A percentile compares a stretch with the other conserved stretches of the same genome.
Evolutionary conservation across 2,797 vertebrate species (phyloP).

Genomic region (Paratrypauchen microcephalus): DNA sequence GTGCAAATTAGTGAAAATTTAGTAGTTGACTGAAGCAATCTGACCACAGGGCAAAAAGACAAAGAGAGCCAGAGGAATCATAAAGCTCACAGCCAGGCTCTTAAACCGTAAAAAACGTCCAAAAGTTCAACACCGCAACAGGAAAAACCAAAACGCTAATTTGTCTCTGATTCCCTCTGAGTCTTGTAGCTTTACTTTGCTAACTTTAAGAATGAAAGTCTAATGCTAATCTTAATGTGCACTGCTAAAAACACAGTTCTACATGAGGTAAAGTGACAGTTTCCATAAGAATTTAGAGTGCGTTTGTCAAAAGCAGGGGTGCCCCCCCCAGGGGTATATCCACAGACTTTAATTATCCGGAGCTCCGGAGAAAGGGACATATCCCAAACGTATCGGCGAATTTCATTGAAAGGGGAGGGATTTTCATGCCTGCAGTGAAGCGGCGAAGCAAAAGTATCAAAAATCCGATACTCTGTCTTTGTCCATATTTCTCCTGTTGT

Average conservation of each 20-base stretch:
- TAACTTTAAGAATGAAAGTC: conserved; percentile 11
- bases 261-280: background rate
- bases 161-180: conserved; percentile 39
- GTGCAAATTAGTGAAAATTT: conserved; percentile 60
- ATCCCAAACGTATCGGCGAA: too few species aligned
- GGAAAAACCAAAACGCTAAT: conserved; percentile 15
- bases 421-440: too few species aligned
- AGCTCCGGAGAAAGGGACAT: too few species aligned
- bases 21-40: conserved; percentile 51
- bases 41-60: conserved; percentile 49
- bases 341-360: too few species aligned
- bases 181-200: conserved; percentile 31
- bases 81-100: conserved; percentile 55
- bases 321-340: too few species aligned
- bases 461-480: too few species aligned
- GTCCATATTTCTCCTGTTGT: too few species aligned
- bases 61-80: conserved; percentile 49
- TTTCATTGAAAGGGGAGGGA: too few species aligned
- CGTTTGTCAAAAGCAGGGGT: too few species aligned
- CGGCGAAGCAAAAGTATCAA: too few species aligned
- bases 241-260: background rate
- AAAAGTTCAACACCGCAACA: conserved; percentile 35
- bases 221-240: background rate
- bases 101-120: conserved; percentile 47
- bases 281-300: too few species aligned